A percentile compares a stretch with the other conserved stretches of the same genome.
Conservation (phyloP, 2,113 vertebrate species). For the Mellivora capensis region DNA sequence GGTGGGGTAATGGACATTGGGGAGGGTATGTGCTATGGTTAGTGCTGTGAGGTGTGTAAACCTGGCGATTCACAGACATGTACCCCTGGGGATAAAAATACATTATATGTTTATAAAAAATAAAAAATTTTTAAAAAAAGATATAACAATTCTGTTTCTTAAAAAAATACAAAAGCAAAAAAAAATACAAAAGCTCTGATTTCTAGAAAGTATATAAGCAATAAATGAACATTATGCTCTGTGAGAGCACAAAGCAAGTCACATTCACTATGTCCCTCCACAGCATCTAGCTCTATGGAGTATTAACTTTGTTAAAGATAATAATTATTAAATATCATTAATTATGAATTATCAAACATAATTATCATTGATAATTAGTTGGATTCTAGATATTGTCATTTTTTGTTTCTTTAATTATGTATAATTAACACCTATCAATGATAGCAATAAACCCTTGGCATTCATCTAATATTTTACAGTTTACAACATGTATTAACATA, state of each 20-base stretch:
- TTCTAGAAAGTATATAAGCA: background rate
- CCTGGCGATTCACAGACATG: too few species aligned
- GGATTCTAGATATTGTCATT: background rate
- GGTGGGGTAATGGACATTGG: too few species aligned
- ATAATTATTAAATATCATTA: background rate
- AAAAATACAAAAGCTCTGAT: background rate
- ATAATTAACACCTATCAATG: background rate
- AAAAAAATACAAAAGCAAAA: background rate
- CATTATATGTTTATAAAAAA: too few species aligned
- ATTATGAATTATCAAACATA: background rate
- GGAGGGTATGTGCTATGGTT: too few species aligned
- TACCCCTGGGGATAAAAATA: too few species aligned
- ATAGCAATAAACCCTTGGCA: background rate
- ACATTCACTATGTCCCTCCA: background rate
- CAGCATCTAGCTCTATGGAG: background rate
- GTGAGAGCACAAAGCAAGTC: background rate
- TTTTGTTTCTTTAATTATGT: constrained; percentile 34
- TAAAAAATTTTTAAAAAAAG: too few species aligned
- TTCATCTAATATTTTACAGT: background rate
- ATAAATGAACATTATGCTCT: background rate
- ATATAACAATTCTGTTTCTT: background rate
- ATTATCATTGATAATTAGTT: background rate
- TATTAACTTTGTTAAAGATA: background rate
- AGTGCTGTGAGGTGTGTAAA: too few species aligned
- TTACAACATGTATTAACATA: background rate